Conservation (phyloP, 1,140 invertebrate genomes). For the Sinella curviseta region DNA sequence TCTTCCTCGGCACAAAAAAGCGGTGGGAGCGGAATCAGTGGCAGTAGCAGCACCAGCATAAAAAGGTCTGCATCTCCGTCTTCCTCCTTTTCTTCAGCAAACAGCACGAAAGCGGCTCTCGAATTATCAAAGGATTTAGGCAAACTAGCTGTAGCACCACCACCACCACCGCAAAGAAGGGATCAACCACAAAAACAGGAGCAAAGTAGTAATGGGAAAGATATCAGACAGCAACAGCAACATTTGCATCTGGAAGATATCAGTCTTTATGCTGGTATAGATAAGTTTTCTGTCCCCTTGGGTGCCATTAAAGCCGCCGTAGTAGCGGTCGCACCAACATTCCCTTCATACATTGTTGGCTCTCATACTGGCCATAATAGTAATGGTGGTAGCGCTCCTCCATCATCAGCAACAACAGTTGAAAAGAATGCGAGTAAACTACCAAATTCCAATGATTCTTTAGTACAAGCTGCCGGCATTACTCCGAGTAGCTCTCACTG, state of each 20-base stretch:
- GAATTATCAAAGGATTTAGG: not conserved
- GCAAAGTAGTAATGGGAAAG: not conserved
- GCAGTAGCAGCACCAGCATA: not conserved
- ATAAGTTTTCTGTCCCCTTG: constrained; percentile 34
- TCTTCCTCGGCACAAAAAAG: not conserved
- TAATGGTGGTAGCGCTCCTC: not conserved
- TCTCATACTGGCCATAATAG: not conserved
- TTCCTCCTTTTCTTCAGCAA: not conserved
- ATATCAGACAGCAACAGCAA: not conserved
- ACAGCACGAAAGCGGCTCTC: not conserved
- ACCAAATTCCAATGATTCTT: not conserved
- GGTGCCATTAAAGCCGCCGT: constrained; percentile 21
- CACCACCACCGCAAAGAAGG: constrained; percentile 13
- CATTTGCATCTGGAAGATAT: constrained; percentile 32
- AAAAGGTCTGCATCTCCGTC: constrained; percentile 4
- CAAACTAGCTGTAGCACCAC: not conserved
- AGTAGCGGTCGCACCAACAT: not conserved
- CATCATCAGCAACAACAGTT: constrained; percentile 16
- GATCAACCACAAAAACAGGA: not conserved
- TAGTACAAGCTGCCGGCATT: not conserved
- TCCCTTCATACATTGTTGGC: constrained; percentile 17
- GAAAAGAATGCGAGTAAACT: not conserved
- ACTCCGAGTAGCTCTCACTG: not conserved
- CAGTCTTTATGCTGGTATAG: constrained; percentile 3
- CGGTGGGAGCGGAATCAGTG: not conserved